Evolutionary conservation across 2,888 invertebrate species (phyloP).

Genomic region (Phania funesta): DNA sequence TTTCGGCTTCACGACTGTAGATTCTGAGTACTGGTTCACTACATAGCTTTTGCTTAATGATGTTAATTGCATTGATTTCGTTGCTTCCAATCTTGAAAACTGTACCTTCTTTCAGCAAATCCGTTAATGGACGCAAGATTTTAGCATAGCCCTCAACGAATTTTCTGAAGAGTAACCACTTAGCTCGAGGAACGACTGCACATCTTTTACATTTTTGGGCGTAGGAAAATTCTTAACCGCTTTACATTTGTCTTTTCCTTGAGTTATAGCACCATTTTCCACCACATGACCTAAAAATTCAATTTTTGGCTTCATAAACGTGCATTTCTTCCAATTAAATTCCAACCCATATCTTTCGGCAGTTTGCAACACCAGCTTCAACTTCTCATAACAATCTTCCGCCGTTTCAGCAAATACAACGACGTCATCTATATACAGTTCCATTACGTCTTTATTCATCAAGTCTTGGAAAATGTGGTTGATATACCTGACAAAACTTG

Average conservation of each 20-base stretch:
- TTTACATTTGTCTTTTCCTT: neutral
- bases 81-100: neutral
- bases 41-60: neutral
- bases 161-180: neutral
- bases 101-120: neutral
- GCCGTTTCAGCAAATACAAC: neutral
- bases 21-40: neutral
- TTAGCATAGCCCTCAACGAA: neutral
- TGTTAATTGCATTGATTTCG: neutral
- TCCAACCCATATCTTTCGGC: neutral
- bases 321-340: neutral
- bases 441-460: neutral
- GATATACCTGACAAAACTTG: neutral
- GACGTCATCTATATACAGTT: neutral
- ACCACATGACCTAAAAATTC: neutral
- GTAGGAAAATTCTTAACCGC: too few relatives aligned
- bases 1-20: neutral
- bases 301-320: neutral
- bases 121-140: neutral
- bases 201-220: neutral
- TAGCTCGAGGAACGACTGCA: neutral
- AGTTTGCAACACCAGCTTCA: neutral
- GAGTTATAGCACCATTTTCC: neutral
- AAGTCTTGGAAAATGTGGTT: neutral
- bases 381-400: neutral